Evolutionary conservation across 2,888 invertebrate genomes (phyloP), one percentile per base, ranked within the genome.

Genomic region (Megamerina dolium): DNA sequence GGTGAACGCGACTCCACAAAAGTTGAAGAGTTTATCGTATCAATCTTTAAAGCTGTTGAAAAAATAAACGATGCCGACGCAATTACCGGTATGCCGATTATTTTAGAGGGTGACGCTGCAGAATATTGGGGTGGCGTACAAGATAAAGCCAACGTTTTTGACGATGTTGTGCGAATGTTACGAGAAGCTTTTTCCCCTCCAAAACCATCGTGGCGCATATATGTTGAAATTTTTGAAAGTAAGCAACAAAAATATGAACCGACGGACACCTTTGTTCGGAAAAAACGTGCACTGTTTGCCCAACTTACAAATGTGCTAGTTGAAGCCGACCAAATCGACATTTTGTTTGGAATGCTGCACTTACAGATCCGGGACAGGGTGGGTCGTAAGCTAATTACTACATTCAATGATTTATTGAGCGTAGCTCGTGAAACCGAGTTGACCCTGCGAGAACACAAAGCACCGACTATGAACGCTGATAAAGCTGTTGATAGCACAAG

Each of bases 191-290:
- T 23, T n/a, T 27, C 37, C 6, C 30, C 37, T 8, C 13, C 46
- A 10, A 45, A 49, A 39, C 47, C 50, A 26, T 45, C 47, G 26
- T 51, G 49, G 46, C 37, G 48, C 5, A 39, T 54, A 18, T 50
- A 49, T 39, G 35, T 31, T 3, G 52, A 54, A 32, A 45, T 50
- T 26, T 44, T 41, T 8, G 44, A 52, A 5, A 13, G 16, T 2
- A 54, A 45, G 27, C 45, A 45, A 18, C 31, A 36, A 20, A 45
- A 45, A 27, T 37, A 39, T 31, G 35, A 45, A n/a, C 23, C 41
- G 13, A 45, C 45, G 6, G 45, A 45, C 27, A 40, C 18, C 12
- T 45, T 45, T 23, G 40, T 40, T 17, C 30, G 33, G 14, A 45
- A 45, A 10, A 45, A 36, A 20, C 18, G 41, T 13, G 27, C 32